Evolutionary conservation across 1,140 invertebrate genomes (phyloP), one percentile per base, ranked within the genome.

Genomic region (Calosoma granatense): DNA sequence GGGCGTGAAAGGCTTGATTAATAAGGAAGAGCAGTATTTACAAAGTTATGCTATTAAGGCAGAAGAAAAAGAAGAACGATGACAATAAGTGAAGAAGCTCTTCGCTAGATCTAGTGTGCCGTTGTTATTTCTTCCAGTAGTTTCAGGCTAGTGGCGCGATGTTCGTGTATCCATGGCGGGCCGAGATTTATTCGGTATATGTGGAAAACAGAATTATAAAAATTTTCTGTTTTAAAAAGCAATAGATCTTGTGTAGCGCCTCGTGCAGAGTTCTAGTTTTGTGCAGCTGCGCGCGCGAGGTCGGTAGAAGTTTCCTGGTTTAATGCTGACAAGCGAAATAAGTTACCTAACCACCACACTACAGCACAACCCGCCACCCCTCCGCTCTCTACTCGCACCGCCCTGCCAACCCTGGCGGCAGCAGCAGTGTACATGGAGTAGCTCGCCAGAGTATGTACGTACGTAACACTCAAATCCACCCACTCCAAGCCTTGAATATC

Each of bases 291-390:
- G 41, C 6, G 41, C 9, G 41, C 41, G 41, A n/a, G 6, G n/a
- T 9, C 6, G n/a, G 26, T n/a, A 36, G 26, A 47, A 47, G 9
- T 47, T 47, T 47, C 41, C 3, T 47, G 6, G 9, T 47, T 47
- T 47, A 47, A 47, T 47, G 41, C 41, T 47, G 41, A 47, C 41
- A 47, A 47, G 41, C 41, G 41, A 47, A 47, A 47, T 47, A 47
- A 47, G 41, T 47, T 47, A 47, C 6, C 41, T 36, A 36, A 36
- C 26, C 26, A 36, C 9, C 6, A 30, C 6, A 14, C 26, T 6
- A 14, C 4, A 14, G 26, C 26, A 30, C 6, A 11, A 47, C 41
- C 41, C 9, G 17, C 6, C 6, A 47, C 3, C 41, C 15, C 26
- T 30, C 26, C 26, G 14, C 26, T 30, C 14, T 30, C 14, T 14